Conservation (phyloP, 1,140 invertebrate genomes). For the Panagrolaimus sp. region DNA sequence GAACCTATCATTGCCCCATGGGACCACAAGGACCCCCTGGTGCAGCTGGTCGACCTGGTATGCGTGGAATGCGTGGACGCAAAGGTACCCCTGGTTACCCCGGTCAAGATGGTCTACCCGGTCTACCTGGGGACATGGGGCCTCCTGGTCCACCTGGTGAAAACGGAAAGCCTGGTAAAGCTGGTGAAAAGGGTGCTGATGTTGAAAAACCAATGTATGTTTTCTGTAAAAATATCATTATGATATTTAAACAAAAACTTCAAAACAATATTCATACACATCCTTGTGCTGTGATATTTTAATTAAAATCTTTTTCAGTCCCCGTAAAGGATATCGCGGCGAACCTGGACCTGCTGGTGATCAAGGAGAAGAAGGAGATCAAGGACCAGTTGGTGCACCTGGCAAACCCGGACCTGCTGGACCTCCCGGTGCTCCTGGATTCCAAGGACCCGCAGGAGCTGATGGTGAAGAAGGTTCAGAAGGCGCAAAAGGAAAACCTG, state of each 20-base stretch:
- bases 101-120: conserved; percentile 20
- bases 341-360: conserved; percentile 25
- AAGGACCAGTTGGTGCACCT: background rate
- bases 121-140: conserved; percentile 17
- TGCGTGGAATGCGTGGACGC: conserved; percentile 44
- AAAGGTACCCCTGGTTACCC: conserved; percentile 25
- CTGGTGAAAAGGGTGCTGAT: conserved; percentile 36
- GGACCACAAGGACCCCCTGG: conserved; percentile 31
- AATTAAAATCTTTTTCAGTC: no score
- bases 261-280: no score
- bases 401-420: conserved; percentile 18
- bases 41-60: conserved; percentile 33
- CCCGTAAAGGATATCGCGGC: conserved; percentile 33
- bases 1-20: conserved; percentile 39
- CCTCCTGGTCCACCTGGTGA: conserved; percentile 22
- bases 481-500: conserved; percentile 19
- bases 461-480: conserved; percentile 31
- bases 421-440: conserved; percentile 17
- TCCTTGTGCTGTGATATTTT: no score
- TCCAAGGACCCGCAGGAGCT: conserved; percentile 24
- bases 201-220: conserved; percentile 46
- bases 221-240: no score
- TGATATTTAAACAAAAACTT: no score
- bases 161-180: conserved; percentile 27
- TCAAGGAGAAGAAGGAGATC: background rate